phyloP scores from a whole-genome alignment of 1,140 invertebrate genomes.

The Caerostris darwini region DNA sequence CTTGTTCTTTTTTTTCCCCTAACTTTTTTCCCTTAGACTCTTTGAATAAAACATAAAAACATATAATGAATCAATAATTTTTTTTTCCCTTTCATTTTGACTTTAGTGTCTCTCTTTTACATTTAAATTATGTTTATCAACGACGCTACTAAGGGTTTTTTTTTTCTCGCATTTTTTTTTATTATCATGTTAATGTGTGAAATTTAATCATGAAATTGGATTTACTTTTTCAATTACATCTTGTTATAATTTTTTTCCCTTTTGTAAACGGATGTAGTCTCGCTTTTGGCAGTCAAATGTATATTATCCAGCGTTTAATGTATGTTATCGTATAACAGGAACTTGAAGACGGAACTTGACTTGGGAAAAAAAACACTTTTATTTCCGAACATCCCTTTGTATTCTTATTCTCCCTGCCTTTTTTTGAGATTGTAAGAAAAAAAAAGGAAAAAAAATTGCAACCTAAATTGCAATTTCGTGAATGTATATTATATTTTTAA shows the following conservation, averaged over 20 bases:
- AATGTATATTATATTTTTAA: constrained; percentile 13
- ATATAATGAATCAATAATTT: not conserved
- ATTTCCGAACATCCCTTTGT: not conserved
- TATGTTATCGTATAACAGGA: constrained; percentile 14
- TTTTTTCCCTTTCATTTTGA: not conserved
- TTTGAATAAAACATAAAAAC: not conserved
- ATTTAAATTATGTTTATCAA: constrained; percentile 57
- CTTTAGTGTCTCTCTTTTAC: not conserved
- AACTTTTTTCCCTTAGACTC: not conserved
- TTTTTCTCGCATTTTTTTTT: not conserved
- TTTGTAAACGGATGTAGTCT: too few species aligned
- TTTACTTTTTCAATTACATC: constrained; percentile 61
- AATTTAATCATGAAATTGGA: constrained; percentile 57
- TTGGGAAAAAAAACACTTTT: not conserved
- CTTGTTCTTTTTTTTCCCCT: too few species aligned
- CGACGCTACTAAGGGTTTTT: not conserved
- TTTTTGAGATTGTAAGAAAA: not conserved
- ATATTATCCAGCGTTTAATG: not conserved
- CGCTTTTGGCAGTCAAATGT: not conserved
- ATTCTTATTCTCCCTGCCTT: not conserved
- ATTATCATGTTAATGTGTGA: constrained; percentile 30
- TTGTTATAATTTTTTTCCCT: not conserved
- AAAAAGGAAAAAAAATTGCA: not conserved
- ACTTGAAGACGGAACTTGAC: not conserved
- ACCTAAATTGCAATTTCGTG: not conserved